Percentiles rank a stretch among this genome's conserved stretches.
These are phyloP conservation scores for Drosophila pegasa DNA, from an alignment of 2,888 invertebrate species.

Conservation along the genomic window DNA sequence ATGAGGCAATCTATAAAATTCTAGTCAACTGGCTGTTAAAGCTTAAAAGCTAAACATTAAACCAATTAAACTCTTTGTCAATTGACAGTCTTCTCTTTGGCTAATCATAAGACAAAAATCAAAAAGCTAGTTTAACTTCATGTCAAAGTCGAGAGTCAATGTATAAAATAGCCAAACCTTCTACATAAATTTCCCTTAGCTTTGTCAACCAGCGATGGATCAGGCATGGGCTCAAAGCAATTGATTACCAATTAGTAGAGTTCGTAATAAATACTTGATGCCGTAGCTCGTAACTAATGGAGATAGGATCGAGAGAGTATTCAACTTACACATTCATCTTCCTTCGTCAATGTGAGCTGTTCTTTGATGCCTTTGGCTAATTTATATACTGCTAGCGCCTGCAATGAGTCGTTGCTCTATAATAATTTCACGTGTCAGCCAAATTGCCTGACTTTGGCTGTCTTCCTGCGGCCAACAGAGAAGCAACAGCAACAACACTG, in stretches of 20 bases:
- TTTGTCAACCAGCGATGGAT: neutral
- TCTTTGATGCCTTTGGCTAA: constrained; percentile 36
- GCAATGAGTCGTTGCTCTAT: constrained; percentile 35
- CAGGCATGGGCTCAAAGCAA: neutral
- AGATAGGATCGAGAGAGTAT: constrained; percentile 6
- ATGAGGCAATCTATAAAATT: too few species aligned
- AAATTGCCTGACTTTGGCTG: constrained; percentile 34
- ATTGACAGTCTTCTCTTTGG: neutral
- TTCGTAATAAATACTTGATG: neutral
- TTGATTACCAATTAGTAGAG: constrained; percentile 20
- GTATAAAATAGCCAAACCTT: too few species aligned
- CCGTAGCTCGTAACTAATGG: neutral
- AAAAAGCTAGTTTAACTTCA: neutral
- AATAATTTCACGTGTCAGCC: constrained; percentile 49
- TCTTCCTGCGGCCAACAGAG: constrained; percentile 28
- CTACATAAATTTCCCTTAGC: neutral
- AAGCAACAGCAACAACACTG: constrained; percentile 7
- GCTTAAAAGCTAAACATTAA: neutral
- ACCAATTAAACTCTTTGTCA: neutral
- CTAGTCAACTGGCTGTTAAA: too few species aligned
- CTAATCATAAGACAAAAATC: neutral
- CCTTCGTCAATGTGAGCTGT: constrained; percentile 21
- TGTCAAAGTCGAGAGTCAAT: neutral
- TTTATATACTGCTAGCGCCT: constrained; percentile 44
- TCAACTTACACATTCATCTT: constrained; percentile 28